A percentile compares a stretch with the other conserved stretches of the same genome.
Evolutionary conservation across 1,140 invertebrate genomes (phyloP).

Genomic region (Cotesia chilonis): DNA sequence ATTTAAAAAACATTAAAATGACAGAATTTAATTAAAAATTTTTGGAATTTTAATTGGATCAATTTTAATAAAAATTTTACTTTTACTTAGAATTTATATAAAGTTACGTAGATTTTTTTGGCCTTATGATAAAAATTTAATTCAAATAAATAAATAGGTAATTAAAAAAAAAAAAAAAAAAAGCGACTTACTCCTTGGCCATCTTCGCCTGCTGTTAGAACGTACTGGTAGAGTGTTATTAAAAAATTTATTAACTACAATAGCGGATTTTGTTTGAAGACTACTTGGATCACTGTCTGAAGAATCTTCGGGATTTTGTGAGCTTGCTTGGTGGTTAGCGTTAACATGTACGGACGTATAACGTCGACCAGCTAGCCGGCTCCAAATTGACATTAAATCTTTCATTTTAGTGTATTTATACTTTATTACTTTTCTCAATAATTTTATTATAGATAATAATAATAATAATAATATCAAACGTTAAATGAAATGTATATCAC

Average conservation of each 20-base stretch:
- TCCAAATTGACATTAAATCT: constrained; percentile 68
- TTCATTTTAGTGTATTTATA: constrained; percentile 61
- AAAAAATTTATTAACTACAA: constrained; percentile 68
- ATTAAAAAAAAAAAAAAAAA: background rate
- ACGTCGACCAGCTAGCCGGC: constrained; percentile 59
- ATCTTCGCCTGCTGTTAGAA: constrained; percentile 51
- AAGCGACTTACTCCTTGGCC: constrained; percentile 66
- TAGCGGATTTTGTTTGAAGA: constrained; percentile 57
- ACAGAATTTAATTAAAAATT: no score
- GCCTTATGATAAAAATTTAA: no score
- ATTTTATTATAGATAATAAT: no score
- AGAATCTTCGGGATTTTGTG: constrained; percentile 56
- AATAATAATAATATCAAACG: no score
- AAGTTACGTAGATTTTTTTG: no score
- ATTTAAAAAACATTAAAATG: no score
- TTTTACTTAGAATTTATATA: no score
- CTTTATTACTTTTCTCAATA: background rate
- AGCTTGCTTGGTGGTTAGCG: constrained; percentile 50
- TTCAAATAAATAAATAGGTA: no score
- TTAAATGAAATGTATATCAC: no score
- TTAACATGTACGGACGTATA: constrained; percentile 63
- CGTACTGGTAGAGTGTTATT: constrained; percentile 62
- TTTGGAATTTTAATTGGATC: no score
- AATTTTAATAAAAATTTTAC: no score
- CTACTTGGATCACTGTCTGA: constrained; percentile 42